phyloP scores from a whole-genome alignment of 2,888 invertebrate species.

The Lysandra bellargus region DNA sequence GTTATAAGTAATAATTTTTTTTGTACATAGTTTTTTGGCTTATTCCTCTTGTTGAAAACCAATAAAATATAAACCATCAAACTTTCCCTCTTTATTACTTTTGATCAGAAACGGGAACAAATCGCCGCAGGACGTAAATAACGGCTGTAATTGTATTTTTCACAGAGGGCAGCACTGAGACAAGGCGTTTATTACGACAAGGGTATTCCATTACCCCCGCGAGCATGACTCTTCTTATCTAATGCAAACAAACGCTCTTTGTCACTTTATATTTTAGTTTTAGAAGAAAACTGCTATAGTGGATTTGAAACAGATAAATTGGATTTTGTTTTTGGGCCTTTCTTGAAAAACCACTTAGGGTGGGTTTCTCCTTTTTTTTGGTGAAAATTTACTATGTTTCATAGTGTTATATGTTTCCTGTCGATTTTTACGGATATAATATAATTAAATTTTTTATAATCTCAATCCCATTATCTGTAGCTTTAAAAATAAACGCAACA shows the following conservation, averaged over 20 bases:
- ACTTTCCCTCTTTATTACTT: constrained; percentile 17
- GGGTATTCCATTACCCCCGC: constrained; percentile 55
- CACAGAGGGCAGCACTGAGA: constrained; percentile 48
- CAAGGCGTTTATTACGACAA: constrained; percentile 56
- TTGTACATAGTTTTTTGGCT: no score
- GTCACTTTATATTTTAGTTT: constrained; percentile 26
- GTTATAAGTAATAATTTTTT: no score
- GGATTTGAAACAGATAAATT: not conserved
- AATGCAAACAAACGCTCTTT: constrained; percentile 30
- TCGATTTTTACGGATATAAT: no score
- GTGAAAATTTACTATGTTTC: no score
- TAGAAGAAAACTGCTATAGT: not conserved
- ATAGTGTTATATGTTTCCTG: no score
- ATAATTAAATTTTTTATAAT: no score
- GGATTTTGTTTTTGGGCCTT: not conserved
- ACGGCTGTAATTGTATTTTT: constrained; percentile 52
- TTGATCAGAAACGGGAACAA: not conserved
- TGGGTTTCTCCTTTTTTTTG: no score
- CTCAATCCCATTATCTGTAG: no score
- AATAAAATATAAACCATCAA: constrained; percentile 13
- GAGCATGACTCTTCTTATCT: constrained; percentile 36
- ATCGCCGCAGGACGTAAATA: constrained; percentile 49
- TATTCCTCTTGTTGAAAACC: not conserved
- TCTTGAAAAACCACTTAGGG: not conserved
- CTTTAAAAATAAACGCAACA: no score